Conservation (phyloP, 2,888 invertebrate genomes). For the Acanthosoma haemorrhoidale region DNA sequence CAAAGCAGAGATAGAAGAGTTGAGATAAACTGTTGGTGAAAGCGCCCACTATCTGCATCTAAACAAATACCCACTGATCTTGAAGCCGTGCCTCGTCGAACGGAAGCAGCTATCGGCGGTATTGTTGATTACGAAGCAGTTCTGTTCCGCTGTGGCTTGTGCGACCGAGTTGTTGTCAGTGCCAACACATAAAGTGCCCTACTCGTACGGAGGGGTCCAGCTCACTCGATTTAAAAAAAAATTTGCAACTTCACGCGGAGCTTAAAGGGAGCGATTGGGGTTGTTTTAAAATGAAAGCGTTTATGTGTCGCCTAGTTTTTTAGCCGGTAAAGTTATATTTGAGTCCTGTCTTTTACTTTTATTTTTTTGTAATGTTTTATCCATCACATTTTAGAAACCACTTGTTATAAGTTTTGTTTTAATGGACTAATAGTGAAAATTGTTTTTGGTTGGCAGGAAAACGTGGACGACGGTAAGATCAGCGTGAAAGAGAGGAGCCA, state of each 20-base stretch:
- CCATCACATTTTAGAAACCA: background rate
- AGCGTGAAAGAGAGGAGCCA: constrained; percentile 89
- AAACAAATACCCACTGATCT: background rate
- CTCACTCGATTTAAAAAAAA: background rate
- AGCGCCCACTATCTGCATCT: background rate
- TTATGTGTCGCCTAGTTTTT: constrained; percentile 17
- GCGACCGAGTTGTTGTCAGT: background rate
- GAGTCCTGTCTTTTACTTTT: background rate
- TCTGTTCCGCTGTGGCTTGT: background rate
- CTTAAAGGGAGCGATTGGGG: background rate
- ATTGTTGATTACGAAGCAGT: constrained; percentile 10
- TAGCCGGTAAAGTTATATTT: constrained; percentile 20
- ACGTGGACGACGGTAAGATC: constrained; percentile 52
- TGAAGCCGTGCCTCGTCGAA: background rate
- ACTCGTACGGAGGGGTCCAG: background rate
- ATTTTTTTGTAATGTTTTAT: background rate
- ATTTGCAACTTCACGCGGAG: background rate
- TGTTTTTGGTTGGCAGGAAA: constrained; percentile 36
- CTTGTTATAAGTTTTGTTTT: background rate
- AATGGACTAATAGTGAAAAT: constrained; percentile 3
- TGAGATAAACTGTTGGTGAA: no score
- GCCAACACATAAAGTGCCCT: background rate
- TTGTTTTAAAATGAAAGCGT: constrained; percentile 31
- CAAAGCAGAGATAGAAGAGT: no score
- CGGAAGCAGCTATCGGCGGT: background rate